Base-by-base conservation (phyloP, 2,888 invertebrate species). In the Camponotus fellah region DNA sequence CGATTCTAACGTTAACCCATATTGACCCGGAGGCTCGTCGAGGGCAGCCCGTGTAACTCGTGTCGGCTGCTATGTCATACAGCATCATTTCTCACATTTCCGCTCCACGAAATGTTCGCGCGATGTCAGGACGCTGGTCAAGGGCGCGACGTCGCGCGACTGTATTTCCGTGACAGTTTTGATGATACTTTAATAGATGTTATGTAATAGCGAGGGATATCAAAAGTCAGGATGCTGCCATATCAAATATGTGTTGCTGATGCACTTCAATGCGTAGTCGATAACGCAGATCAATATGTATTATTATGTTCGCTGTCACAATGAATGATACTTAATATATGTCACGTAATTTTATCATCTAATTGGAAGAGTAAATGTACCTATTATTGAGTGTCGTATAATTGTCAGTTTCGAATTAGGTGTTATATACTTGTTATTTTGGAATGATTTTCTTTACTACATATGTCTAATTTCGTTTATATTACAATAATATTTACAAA, bases 51-150 rank as follows among this genome's bases (percentile, higher is more conserved):
- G 60, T 14, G 58, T 69, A 71, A 82, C 83, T 88, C 49, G 49
- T 92, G 93, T 94, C 94, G 94, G 92, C 93, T 94, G 93, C 93
- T 94, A 43, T 90, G 92, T 89, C 88, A n/a, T n/a, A 91, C 34
- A 12, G 68, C 89, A 53, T n/a, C 8, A 17, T 89, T 87, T 90
- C 75, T 81, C 68, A 83, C 84, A 84, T 83, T 37, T 9, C 10
- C 62, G 17, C 2, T 26, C 26, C 0, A 8, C 10, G 32, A 9
- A 6, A 62, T 3, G 46, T 62, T 6, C 46, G 37, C 37, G 21
- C 46, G 43, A 80, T 12, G 17, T 80, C 60, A 4, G 12, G n/a
- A 10, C 37, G 32, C 34, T 46, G 71, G 12, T 37, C 3, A 62
- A 26, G 17, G 10, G 12, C 5, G 12, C 46, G n/a, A 37, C 37